Base-by-base conservation (phyloP, 2,113 vertebrate genomes). In the Genyomyrus donnyi region DNA sequence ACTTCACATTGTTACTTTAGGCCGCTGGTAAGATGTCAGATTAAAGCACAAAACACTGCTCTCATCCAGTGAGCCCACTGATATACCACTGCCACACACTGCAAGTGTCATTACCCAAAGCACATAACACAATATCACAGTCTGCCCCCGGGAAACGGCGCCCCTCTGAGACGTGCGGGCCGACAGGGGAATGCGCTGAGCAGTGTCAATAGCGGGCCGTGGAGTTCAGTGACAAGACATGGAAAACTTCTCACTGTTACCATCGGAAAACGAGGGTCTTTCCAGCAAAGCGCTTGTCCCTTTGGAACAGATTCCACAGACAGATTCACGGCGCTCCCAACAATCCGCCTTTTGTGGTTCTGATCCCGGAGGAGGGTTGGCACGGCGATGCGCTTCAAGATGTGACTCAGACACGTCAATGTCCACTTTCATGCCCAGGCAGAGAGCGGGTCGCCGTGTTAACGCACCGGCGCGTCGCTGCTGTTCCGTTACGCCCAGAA, bases 261-360 rank as follows among this genome's bases (percentile, higher is more conserved):
- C 62, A 31, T 13, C 17, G 62, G 31, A 89, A 77, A 80, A 42
- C 19, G 9, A 27, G 66, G 48, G 21, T 11, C 13, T 39, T 89
- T 42, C 70, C 48, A 48, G 83, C 24, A 15, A 92, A 92, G 93
- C 93, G 93, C 91, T 91, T 93, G 49, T 93, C 90, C 90, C 90
- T 95, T 94, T 92, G 94, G 95, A 96, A 96, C 96, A 96, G 93
- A 97, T 97, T 97, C 97, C 96, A 96, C 93, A 95, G 94, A 48
- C 95, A 96, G 96, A 96, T 94, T 24, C 21, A 46, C 19, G 2
- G 6, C 52, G 91, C 90, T 93, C 93, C 3, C 77, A 91, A 97
- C 97, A 98, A 95, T 96, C 93, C 94, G 89, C 89, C 94, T 87
- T 94, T 96, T 97, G 97, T 97, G 49, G 50, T 35, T 15, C 15